Percentiles rank a stretch among this genome's conserved stretches.
Conservation (phyloP, 2,797 vertebrate species). For the Prionace glauca region DNA sequence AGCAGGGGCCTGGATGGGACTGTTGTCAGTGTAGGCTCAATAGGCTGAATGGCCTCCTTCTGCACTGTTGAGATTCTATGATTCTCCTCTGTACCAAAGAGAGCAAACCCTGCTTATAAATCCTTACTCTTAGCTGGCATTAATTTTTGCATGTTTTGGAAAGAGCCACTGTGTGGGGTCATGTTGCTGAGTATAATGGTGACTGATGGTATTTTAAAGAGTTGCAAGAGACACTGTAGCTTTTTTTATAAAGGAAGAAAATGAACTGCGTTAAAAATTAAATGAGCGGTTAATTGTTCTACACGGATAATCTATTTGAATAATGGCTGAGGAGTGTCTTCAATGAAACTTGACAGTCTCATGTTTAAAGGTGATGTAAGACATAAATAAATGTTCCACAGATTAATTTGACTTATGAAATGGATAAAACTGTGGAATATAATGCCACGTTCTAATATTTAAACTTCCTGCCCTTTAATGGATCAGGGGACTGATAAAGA, state of each 20-base stretch:
- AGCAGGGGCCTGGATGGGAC: too few relatives aligned
- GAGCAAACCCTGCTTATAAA: neutral
- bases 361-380: neutral
- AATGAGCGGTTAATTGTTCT: constrained; percentile 29
- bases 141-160: neutral
- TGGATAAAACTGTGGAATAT: neutral
- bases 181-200: neutral
- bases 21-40: too few relatives aligned
- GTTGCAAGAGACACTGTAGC: neutral
- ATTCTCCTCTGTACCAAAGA: neutral
- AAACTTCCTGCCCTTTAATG: neutral
- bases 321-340: neutral
- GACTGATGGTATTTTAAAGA: constrained; percentile 25
- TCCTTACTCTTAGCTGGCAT: neutral
- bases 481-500: neutral
- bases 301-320: constrained; percentile 29
- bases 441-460: neutral
- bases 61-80: too few relatives aligned
- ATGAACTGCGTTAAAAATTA: constrained; percentile 3
- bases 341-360: neutral
- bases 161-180: neutral
- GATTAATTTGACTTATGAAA: neutral
- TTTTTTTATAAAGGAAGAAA: constrained; percentile 20
- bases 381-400: constrained; percentile 10
- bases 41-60: too few relatives aligned